Conservation (phyloP, 2,113 vertebrate species). For the Cyphomyrus plagiostoma region DNA sequence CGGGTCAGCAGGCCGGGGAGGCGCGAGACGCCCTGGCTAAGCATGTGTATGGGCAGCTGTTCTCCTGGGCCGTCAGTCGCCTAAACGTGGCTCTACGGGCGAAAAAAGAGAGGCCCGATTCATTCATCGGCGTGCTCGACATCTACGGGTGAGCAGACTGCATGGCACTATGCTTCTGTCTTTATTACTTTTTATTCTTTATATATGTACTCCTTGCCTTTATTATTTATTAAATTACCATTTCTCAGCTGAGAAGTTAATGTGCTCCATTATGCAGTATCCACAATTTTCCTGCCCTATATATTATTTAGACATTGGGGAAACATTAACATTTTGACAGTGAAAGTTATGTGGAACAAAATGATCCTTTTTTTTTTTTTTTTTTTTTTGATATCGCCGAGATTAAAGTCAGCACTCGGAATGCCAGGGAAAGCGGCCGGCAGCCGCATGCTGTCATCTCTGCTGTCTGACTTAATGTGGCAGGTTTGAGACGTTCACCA, state of each 20-base stretch:
- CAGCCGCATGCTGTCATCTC: background rate
- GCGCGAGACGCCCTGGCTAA: conserved; percentile 64
- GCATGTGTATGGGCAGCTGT: conserved; percentile 61
- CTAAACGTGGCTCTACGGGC: conserved; percentile 58
- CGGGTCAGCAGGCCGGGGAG: conserved; percentile 53
- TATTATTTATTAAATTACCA: background rate
- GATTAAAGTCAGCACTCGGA: background rate
- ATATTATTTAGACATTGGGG: background rate
- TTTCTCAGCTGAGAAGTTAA: background rate
- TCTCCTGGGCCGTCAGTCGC: conserved; percentile 61
- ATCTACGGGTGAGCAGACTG: conserved; percentile 59
- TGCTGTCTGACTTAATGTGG: conserved; percentile 14
- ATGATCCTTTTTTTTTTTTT: background rate
- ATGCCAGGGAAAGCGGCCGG: background rate
- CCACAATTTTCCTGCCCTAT: background rate
- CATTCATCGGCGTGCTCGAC: conserved; percentile 66
- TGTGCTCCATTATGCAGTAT: background rate
- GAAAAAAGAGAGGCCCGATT: conserved; percentile 34
- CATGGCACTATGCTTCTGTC: background rate
- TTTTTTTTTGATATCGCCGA: background rate
- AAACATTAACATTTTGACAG: background rate
- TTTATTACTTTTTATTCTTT: background rate
- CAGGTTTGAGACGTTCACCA: conserved; percentile 72
- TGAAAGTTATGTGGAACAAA: background rate
- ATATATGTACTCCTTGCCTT: background rate